phyloP scores from a whole-genome alignment of 2,888 invertebrate genomes.

The Metallyticus violacea region DNA sequence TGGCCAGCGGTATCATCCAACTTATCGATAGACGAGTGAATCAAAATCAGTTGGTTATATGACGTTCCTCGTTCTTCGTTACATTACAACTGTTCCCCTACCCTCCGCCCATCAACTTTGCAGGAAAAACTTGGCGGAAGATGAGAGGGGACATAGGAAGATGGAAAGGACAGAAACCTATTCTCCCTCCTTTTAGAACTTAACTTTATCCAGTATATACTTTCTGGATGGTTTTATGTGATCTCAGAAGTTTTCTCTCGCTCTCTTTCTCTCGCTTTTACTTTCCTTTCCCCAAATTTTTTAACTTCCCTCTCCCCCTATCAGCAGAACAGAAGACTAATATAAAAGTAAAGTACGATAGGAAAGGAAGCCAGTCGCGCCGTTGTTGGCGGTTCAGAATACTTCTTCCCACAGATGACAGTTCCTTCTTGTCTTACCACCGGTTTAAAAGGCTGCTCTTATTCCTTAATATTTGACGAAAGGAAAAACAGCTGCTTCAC shows the following conservation, averaged over 20 bases:
- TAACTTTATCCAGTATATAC: constrained; percentile 9
- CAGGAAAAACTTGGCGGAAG: neutral
- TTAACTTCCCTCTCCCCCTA: too few species aligned
- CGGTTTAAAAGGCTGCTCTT: neutral
- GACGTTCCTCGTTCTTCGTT: constrained; percentile 16
- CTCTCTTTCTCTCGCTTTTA: neutral
- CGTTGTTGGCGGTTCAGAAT: neutral
- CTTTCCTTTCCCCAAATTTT: neutral
- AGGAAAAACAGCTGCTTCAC: too few species aligned
- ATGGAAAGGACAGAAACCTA: neutral
- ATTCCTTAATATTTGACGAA: neutral
- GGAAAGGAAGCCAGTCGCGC: neutral
- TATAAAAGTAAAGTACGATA: neutral
- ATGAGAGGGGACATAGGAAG: neutral
- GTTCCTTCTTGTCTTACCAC: neutral
- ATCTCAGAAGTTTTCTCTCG: neutral
- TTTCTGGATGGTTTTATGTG: constrained; percentile 12
- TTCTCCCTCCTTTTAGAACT: constrained; percentile 6
- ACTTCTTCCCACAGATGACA: neutral
- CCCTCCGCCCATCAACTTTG: constrained; percentile 4
- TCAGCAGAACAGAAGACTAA: neutral
- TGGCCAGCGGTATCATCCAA: constrained; percentile 15
- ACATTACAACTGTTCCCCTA: neutral
- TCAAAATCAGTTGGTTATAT: constrained; percentile 20
- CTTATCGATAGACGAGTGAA: constrained; percentile 17